Evolutionary conservation across 2,888 invertebrate species (phyloP).

Genomic region (Caenorhabditis imperialis): DNA sequence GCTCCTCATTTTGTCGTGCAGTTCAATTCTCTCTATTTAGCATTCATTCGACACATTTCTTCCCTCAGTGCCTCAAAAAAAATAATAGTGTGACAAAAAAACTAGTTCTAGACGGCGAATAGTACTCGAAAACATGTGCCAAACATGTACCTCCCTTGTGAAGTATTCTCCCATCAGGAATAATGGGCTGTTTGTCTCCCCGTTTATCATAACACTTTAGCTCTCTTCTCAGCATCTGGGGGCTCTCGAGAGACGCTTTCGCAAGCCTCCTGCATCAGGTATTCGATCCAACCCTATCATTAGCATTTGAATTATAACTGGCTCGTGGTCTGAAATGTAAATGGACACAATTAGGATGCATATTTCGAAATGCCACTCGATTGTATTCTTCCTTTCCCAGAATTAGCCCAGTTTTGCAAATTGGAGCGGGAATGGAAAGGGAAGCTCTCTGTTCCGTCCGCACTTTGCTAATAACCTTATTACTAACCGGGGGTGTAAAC

Average conservation of each 20-base stretch:
- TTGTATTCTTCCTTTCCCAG: neutral
- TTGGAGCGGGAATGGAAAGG: neutral
- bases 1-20: slow-evolving; percentile 6
- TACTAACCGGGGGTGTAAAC: slow-evolving; percentile 32
- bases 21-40: no score
- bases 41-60: no score
- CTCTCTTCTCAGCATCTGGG: no score
- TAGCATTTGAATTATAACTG: no score
- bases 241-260: no score
- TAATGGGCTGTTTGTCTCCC: no score
- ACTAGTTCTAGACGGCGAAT: neutral
- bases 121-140: slow-evolving; percentile 1
- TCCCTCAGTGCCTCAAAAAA: no score
- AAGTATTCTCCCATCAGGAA: no score
- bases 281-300: neutral
- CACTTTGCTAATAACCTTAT: slow-evolving; percentile 37
- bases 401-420: neutral
- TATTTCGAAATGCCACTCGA: slow-evolving; percentile 2
- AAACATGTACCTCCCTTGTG: neutral
- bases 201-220: no score
- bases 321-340: neutral
- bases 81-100: neutral
- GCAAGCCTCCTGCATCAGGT: slow-evolving; percentile 2
- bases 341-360: neutral
- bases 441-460: neutral